A percentile compares a stretch with the other conserved stretches of the same genome.
Conservation (phyloP, 1,140 invertebrate genomes). For the Drosophila ercepeae region DNA sequence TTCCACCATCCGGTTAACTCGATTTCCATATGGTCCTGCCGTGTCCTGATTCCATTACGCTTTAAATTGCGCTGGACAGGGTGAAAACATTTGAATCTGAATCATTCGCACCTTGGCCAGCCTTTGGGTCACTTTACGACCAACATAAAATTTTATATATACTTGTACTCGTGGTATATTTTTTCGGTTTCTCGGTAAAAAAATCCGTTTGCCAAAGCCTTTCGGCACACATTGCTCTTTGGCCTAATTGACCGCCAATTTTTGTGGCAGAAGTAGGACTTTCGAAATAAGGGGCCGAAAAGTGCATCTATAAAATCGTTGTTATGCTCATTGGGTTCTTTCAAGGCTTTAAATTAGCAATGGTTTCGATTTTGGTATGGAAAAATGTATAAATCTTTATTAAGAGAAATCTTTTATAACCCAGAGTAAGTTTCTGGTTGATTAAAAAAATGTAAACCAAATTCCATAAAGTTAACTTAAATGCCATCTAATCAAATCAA, state of each 20-base stretch:
- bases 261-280: slow-evolving; percentile 12
- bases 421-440: too few species aligned
- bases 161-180: too few species aligned
- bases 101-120: slow-evolving; percentile 30
- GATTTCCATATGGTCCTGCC: slow-evolving; percentile 55
- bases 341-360: slow-evolving; percentile 10
- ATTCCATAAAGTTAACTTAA: slow-evolving; percentile 4
- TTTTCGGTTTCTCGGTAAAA: slow-evolving; percentile 20
- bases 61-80: slow-evolving; percentile 15
- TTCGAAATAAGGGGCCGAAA: slow-evolving; percentile 6
- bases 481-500: slow-evolving; percentile 1
- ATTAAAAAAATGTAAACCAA: not conserved
- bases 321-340: slow-evolving; percentile 45
- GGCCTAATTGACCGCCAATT: slow-evolving; percentile 58
- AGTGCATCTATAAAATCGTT: slow-evolving; percentile 51
- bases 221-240: slow-evolving; percentile 11
- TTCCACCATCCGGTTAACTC: slow-evolving; percentile 6
- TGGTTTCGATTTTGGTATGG: not conserved
- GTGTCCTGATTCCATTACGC: slow-evolving; percentile 43
- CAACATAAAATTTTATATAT: slow-evolving; percentile 47
- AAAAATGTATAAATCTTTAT: too few species aligned
- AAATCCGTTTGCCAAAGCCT: slow-evolving; percentile 49
- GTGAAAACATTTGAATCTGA: slow-evolving; percentile 36
- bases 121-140: slow-evolving; percentile 43
- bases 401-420: too few species aligned